Evolutionary conservation across 2,113 vertebrate genomes (phyloP).

Genomic region (Engraulis encrasicolus): DNA sequence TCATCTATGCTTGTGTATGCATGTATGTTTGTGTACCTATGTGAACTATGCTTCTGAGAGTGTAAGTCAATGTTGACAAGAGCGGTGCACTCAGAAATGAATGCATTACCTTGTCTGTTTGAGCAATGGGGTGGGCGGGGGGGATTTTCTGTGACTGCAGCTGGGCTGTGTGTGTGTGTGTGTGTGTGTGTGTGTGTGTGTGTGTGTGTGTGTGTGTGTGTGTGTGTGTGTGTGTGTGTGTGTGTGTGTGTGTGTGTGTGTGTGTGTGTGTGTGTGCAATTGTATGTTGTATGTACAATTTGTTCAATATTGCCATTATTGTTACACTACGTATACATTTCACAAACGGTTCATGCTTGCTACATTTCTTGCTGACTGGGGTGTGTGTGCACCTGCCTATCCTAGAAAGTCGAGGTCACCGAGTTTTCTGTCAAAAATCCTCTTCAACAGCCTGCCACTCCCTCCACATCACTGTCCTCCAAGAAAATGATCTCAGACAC

Average conservation of each 20-base stretch:
- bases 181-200: not conserved
- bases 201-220: too few species aligned
- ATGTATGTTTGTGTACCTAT: not conserved
- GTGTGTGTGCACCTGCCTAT: slow-evolving; percentile 5
- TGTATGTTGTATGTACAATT: not conserved
- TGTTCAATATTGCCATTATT: not conserved
- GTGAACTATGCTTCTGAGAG: not conserved
- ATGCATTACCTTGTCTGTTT: not conserved
- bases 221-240: slow-evolving; percentile 23
- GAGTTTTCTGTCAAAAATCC: not conserved
- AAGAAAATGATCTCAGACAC: slow-evolving; percentile 10
- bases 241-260: slow-evolving; percentile 23
- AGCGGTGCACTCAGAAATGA: not conserved
- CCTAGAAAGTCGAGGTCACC: not conserved
- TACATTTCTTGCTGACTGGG: not conserved
- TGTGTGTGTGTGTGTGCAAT: not conserved
- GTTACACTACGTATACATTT: not conserved
- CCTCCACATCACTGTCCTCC: not conserved
- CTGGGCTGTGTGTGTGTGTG: not conserved
- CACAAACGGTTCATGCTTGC: not conserved
- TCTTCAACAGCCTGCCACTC: not conserved
- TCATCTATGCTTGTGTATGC: too few species aligned
- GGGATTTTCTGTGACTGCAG: too few species aligned
- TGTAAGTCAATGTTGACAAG: slow-evolving; percentile 32
- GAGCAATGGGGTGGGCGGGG: not conserved